Percentiles rank a stretch among this genome's conserved stretches.
Conservation (phyloP, 2,113 vertebrate species). For the Phalacrocorax pelagicus region DNA sequence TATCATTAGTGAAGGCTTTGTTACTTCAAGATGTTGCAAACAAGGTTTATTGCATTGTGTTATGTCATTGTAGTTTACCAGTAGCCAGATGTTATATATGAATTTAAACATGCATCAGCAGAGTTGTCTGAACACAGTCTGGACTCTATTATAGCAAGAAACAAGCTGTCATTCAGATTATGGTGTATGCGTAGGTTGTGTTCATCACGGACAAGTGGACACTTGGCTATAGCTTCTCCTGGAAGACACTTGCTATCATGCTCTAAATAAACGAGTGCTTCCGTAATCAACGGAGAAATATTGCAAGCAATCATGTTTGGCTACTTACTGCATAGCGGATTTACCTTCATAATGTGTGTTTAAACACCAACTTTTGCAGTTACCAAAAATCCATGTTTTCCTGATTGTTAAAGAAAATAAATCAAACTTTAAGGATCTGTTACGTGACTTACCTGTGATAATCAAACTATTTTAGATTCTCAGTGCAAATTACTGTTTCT, state of each 20-base stretch:
- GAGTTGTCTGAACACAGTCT: neutral
- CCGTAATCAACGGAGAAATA: neutral
- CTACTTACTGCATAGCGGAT: neutral
- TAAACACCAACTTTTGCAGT: neutral
- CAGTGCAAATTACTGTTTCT: neutral
- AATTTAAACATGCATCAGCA: neutral
- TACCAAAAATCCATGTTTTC: neutral
- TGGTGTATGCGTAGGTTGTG: neutral
- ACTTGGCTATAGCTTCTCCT: neutral
- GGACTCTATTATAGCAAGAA: neutral
- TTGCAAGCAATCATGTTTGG: neutral
- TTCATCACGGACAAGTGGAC: neutral
- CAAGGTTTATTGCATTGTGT: slow-evolving; percentile 43
- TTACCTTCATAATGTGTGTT: neutral
- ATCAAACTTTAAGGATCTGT: neutral
- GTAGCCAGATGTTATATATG: slow-evolving; percentile 25
- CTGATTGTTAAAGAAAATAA: neutral
- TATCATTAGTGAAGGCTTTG: slow-evolving; percentile 70
- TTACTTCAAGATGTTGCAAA: slow-evolving; percentile 61
- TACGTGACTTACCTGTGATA: neutral
- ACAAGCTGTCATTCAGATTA: neutral
- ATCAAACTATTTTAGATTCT: neutral
- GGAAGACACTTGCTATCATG: neutral
- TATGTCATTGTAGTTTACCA: slow-evolving; percentile 40
- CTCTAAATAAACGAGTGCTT: neutral